A percentile compares a stretch with the other conserved stretches of the same genome.
phyloP scores from a whole-genome alignment of 2,888 invertebrate species.

The Escarpia spicata region DNA sequence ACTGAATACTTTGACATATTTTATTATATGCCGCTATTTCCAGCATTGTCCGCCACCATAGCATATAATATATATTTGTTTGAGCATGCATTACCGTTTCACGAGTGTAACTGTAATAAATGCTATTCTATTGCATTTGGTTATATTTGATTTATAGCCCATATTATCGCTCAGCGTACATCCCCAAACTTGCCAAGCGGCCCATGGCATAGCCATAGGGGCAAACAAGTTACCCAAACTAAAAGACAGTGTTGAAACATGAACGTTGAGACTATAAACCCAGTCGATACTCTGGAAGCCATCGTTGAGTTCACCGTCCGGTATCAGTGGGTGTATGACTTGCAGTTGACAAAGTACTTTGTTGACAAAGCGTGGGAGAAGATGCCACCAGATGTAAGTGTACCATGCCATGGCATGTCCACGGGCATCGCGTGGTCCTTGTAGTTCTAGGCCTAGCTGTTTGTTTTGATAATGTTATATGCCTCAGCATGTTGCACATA shows the following conservation, averaged over 20 bases:
- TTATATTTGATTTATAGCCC: not conserved
- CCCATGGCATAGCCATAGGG: not conserved
- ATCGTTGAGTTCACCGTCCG: constrained; percentile 7
- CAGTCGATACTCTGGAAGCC: not conserved
- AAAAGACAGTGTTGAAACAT: not conserved
- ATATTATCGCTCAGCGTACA: not conserved
- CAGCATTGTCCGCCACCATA: not conserved
- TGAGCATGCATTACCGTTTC: not conserved
- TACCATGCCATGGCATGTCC: too few species aligned
- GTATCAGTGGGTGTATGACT: constrained; percentile 54
- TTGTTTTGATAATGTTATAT: too few species aligned
- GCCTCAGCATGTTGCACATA: too few species aligned
- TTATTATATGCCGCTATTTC: not conserved
- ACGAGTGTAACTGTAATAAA: not conserved
- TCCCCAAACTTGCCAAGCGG: not conserved
- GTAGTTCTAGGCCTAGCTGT: too few species aligned
- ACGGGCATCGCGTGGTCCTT: too few species aligned
- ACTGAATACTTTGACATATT: not conserved
- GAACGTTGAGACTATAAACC: not conserved
- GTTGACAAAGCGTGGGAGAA: constrained; percentile 45
- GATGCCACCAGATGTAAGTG: constrained; percentile 48
- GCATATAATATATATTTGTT: not conserved
- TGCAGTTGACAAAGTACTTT: constrained; percentile 56
- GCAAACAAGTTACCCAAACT: too few species aligned
- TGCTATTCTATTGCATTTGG: not conserved